Conservation (phyloP, 2,797 vertebrate genomes). For the Trachops cirrhosus region DNA sequence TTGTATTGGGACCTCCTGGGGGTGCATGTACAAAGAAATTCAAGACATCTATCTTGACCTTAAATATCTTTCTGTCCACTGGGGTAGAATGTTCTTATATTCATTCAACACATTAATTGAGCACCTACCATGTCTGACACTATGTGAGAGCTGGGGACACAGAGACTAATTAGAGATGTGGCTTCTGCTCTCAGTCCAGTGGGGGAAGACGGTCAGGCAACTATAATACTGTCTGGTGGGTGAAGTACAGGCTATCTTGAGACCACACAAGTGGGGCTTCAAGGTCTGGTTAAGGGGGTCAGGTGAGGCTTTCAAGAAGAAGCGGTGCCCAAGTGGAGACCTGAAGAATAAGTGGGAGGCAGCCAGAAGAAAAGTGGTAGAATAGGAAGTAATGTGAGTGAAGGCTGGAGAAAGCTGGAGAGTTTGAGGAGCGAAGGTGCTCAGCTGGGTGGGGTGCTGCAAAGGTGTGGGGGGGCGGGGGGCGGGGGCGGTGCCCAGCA, state of each 20-base stretch:
- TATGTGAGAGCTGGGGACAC: not conserved
- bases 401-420: not conserved
- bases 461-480: accelerated
- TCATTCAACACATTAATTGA: not conserved
- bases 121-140: not conserved
- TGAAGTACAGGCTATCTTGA: not conserved
- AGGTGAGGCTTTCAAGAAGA: not conserved
- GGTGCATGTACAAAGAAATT: not conserved
- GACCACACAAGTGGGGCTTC: not conserved
- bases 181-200: not conserved
- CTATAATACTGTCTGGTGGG: no score
- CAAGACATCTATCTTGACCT: not conserved
- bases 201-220: no score
- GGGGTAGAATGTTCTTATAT: not conserved
- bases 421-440: not conserved
- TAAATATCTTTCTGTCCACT: not conserved
- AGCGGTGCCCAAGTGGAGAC: not conserved
- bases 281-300: not conserved
- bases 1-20: not conserved
- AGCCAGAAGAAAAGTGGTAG: not conserved
- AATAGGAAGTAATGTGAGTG: not conserved
- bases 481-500: accelerated
- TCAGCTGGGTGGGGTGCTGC: accelerated
- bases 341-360: not conserved
- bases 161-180: not conserved